phyloP scores from a whole-genome alignment of 2,113 vertebrate genomes.

The Thunnus thynnus region DNA sequence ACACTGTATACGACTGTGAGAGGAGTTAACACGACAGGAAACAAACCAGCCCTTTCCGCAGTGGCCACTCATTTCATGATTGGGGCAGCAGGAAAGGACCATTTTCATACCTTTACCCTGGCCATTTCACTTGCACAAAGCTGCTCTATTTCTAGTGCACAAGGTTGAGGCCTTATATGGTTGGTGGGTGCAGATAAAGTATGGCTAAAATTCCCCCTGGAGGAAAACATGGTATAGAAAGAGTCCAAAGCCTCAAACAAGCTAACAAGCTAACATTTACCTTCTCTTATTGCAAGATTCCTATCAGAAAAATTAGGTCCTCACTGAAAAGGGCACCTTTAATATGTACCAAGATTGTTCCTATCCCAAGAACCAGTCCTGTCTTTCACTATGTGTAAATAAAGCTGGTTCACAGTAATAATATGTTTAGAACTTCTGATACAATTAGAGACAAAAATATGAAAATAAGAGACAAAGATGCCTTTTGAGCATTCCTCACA shows the following conservation, averaged over 20 bases:
- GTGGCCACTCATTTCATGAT: conserved; percentile 31
- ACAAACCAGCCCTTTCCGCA: conserved; percentile 42
- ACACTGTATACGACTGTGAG: conserved; percentile 30
- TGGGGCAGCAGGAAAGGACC: conserved; percentile 50
- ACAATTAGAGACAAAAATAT: not conserved
- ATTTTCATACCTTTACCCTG: conserved; percentile 66
- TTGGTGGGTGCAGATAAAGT: conserved; percentile 44
- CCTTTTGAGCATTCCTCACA: not conserved
- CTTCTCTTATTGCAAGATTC: conserved; percentile 46
- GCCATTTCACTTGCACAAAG: conserved; percentile 64
- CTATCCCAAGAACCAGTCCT: not conserved
- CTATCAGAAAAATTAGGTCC: conserved; percentile 50
- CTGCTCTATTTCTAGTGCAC: conserved; percentile 67
- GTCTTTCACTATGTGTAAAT: not conserved
- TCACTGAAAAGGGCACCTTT: not conserved
- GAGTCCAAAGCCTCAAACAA: conserved; percentile 27
- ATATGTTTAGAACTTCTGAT: not conserved
- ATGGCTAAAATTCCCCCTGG: conserved; percentile 28
- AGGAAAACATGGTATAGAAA: conserved; percentile 33
- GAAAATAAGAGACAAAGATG: conserved; percentile 2
- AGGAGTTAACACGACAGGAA: conserved; percentile 56
- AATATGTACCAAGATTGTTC: not conserved
- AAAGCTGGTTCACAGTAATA: not conserved
- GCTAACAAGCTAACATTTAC: conserved; percentile 36
- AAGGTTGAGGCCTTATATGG: conserved; percentile 56